Base-by-base conservation (phyloP, 2,113 vertebrate species). In the Malurus alboscapulatus region DNA sequence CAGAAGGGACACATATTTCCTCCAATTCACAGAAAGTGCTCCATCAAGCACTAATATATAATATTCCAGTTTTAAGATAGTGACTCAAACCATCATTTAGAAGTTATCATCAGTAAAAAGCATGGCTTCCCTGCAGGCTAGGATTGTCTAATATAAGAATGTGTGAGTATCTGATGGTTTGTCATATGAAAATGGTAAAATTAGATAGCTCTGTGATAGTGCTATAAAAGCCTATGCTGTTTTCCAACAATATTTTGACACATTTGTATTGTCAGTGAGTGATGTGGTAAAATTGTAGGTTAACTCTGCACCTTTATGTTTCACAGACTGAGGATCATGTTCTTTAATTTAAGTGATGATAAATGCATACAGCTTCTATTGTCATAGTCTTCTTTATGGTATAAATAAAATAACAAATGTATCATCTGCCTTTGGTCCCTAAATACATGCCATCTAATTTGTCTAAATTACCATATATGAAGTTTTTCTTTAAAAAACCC, bases 31-130 rank as follows among this genome's bases (percentile, higher is more conserved):
- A 85, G 75, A 53, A 85, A 66, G 78, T 62, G 67, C 42, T 89
- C 48, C 45, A 48, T 90, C 63, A 76, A 58, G 27, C 34, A 57
- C 45, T 79, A 69, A 73, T 75, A 48, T 30, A 59, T 87, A 89
- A 72, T 87, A 69, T 83, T 80, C 26, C 34, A 83, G 14, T 85
- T 83, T 90, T 58, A 90, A 88, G 50, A 59, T 44, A 44, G 62
- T 22, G 45, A 65, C 80, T 91, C 71, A 80, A 82, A 2, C 21
- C 14, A 18, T 78, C 44, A 21, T 69, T 87, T 87, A 1, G 30
- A 77, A 72, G 66, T 73, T 89, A 87, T 45, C n/a, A 57, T 84
- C 74, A 45, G 54, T 69, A 58, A 92, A 93, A 94, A 72, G 30
- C 72, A 22, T 25, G 51, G 53, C 32, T 69, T 80, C 16, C 50